phyloP scores from a whole-genome alignment of 2,888 invertebrate genomes.

The Herminia tarsipennalis region DNA sequence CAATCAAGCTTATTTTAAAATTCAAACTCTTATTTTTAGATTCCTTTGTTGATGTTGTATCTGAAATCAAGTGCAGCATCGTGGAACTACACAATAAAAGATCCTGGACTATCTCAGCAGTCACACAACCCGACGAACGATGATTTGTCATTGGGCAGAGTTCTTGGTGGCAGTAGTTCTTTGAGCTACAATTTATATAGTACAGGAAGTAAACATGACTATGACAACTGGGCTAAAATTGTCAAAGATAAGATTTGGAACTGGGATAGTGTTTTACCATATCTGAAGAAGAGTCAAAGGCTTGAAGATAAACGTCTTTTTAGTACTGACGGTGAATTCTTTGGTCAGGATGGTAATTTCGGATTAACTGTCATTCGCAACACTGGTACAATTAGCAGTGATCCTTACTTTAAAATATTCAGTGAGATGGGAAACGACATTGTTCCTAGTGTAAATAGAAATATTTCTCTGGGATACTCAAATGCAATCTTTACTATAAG shows the following conservation, averaged over 20 bases:
- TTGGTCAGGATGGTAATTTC: slow-evolving; percentile 9
- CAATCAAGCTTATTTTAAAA: neutral
- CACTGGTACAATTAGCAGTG: neutral
- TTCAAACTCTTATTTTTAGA: slow-evolving; percentile 19
- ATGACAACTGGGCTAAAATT: slow-evolving; percentile 76
- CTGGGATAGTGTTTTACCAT: slow-evolving; percentile 71
- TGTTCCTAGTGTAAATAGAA: slow-evolving; percentile 8
- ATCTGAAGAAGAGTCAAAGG: slow-evolving; percentile 13
- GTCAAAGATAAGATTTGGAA: slow-evolving; percentile 79
- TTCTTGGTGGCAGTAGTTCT: slow-evolving; percentile 77
- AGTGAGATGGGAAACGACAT: slow-evolving; percentile 2
- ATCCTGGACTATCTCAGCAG: slow-evolving; percentile 13
- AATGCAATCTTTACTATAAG: slow-evolving; percentile 13
- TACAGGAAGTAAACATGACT: slow-evolving; percentile 57
- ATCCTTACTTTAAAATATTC: slow-evolving; percentile 2
- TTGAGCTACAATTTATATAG: slow-evolving; percentile 81
- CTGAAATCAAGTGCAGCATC: slow-evolving; percentile 24
- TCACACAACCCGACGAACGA: slow-evolving; percentile 23
- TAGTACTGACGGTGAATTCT: slow-evolving; percentile 2
- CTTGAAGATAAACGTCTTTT: slow-evolving; percentile 1
- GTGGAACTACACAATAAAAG: slow-evolving; percentile 40
- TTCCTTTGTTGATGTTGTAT: slow-evolving; percentile 38
- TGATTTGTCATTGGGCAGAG: slow-evolving; percentile 35
- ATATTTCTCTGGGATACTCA: slow-evolving; percentile 13
- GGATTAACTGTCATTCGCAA: neutral